Evolutionary conservation across 2,888 invertebrate species (phyloP).

Genomic region (Parochlus steinenii): DNA sequence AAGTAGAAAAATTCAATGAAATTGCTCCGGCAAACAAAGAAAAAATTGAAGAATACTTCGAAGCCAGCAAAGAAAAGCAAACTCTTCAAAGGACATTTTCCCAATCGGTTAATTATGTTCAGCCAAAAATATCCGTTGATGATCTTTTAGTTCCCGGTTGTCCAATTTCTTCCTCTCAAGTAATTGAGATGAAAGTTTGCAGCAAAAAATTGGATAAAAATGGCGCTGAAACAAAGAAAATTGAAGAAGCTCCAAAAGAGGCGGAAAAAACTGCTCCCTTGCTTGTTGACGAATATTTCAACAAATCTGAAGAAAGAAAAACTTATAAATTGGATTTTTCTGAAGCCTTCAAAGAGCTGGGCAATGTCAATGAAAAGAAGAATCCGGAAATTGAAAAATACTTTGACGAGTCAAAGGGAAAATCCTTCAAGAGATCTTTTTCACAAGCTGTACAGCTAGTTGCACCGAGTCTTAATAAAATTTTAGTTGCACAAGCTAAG

Average conservation of each 20-base stretch:
- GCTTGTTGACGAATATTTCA: slow-evolving; percentile 8
- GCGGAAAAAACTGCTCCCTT: no score
- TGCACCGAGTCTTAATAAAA: slow-evolving; percentile 7
- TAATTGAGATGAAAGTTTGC: no score
- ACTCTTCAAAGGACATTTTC: slow-evolving; percentile 8
- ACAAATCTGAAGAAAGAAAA: slow-evolving; percentile 5
- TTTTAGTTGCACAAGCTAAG: not conserved
- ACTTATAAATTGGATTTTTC: slow-evolving; percentile 7
- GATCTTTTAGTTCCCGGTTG: slow-evolving; percentile 7
- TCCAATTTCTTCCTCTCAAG: no score
- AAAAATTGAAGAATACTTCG: slow-evolving; percentile 8
- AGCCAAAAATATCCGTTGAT: slow-evolving; percentile 8
- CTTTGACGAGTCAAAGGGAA: slow-evolving; percentile 9
- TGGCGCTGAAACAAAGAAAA: no score
- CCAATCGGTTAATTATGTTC: slow-evolving; percentile 6
- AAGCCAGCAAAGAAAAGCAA: slow-evolving; percentile 6
- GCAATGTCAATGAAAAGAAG: not conserved
- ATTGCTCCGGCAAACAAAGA: not conserved
- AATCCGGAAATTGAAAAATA: slow-evolving; percentile 8
- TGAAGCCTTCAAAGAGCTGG: slow-evolving; percentile 5
- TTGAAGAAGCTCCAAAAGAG: no score
- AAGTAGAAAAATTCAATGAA: slow-evolving; percentile 8
- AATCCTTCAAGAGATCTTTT: slow-evolving; percentile 5
- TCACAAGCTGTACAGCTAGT: slow-evolving; percentile 5
- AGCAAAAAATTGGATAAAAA: no score